Evolutionary conservation across 2,888 invertebrate genomes (phyloP), one percentile per base, ranked within the genome.

Genomic region (Aromia moschata): DNA sequence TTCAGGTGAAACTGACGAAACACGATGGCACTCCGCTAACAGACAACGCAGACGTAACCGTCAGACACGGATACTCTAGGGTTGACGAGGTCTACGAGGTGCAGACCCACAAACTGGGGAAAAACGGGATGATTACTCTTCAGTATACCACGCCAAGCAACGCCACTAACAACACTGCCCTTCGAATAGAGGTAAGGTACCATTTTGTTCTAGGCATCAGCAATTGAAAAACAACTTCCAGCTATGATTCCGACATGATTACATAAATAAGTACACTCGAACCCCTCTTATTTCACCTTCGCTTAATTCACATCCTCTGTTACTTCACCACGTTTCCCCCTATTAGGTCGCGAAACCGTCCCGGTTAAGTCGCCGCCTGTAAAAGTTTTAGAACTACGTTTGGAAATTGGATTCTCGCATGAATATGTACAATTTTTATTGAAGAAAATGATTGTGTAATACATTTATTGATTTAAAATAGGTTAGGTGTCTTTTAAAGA

Each of bases 11-110:
- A 82, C 81, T 92, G 0, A 82, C 86, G 0, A 84, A 88, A 65
- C 89, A 91, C 68, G 91, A 92, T 79, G 88, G 88, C 20, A 83
- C 86, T 0, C 87, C 89, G 0, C 83, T 91, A 0, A 85, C 87
- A 60, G 83, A 83, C 7, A 81, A 81, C 18, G 85, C 86, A 59
- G 83, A 84, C 10, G 84, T 90, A 0, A 82, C 80, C 36, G 82
- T 90, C 33, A 82, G 83, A 25, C 85, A 88, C 74, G 88, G 88
- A 0, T 89, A 85, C 71, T 84, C 85, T 0, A 84, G 85, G 70
- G 83, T 84, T 65, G 85, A 84, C 70, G 83, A 85, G 56, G 77
- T 83, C 31, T 82, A 85, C 68, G 81, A 81, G 2, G 84, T 83
- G 61, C 81, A 82, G 20, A 81, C 83, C 12, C 79, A 84, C 62